Evolutionary conservation across 2,888 invertebrate genomes (phyloP).

Genomic region (Ichneumoninae sp.): DNA sequence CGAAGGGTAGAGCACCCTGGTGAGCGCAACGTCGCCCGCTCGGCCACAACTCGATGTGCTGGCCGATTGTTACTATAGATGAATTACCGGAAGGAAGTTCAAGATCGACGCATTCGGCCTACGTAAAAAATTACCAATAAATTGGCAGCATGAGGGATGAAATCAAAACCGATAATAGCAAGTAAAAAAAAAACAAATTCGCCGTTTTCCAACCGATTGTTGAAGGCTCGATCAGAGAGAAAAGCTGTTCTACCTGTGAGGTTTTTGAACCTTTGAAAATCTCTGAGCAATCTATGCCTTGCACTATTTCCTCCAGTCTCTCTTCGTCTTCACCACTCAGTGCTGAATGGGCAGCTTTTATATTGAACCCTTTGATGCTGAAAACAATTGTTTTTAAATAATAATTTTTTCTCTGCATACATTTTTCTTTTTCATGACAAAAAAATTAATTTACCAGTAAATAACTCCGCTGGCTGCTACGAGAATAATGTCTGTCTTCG

Average conservation of each 20-base stretch:
- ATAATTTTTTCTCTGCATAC: too few species aligned
- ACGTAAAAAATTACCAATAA: background rate
- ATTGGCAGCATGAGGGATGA: background rate
- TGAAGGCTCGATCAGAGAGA: background rate
- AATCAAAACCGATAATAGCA: too few species aligned
- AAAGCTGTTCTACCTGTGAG: constrained; percentile 4
- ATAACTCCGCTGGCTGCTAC: constrained; percentile 70
- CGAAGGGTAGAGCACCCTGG: constrained; percentile 61
- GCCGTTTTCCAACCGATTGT: background rate
- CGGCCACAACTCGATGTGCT: constrained; percentile 74
- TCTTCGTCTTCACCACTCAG: constrained; percentile 60
- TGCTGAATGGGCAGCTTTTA: constrained; percentile 59
- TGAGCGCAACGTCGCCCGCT: constrained; percentile 61
- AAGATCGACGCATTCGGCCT: constrained; percentile 69
- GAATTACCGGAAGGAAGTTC: constrained; percentile 54
- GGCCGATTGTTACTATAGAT: constrained; percentile 71
- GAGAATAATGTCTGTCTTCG: constrained; percentile 68
- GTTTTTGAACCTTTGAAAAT: constrained; percentile 66
- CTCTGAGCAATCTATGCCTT: constrained; percentile 66
- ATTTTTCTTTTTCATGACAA: background rate
- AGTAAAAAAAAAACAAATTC: background rate
- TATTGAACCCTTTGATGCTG: constrained; percentile 62
- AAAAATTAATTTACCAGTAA: constrained; percentile 68
- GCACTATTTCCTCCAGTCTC: constrained; percentile 53
- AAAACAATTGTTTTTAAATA: background rate